Base-by-base conservation (phyloP, 1,140 invertebrate species). In the Rhynchophorus ferrugineus region DNA sequence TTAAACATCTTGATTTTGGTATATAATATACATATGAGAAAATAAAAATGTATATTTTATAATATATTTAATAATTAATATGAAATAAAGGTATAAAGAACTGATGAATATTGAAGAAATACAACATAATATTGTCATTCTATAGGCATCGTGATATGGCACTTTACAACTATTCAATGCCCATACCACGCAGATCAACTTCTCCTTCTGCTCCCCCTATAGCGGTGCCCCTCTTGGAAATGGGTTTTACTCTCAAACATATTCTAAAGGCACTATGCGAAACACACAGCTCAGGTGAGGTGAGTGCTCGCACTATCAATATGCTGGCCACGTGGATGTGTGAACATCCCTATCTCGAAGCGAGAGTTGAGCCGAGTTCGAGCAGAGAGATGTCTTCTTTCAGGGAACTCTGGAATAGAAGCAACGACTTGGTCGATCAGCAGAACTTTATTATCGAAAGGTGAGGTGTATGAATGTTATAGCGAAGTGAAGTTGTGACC, bases 271-370 rank as follows among this genome's bases (percentile, higher is more conserved):
- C 81, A 3, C 70, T 82, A 29, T 56, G 64, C 43, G 77, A 78
- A 39, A 77, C 75, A 49, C 76, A 73, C 49, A 69, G 72, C 44
- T 71, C 71, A 35, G 75, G 74, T 8, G 78, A 81, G 54, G 64
- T 80, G 5, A 73, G 73, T 39, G 75, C 75, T 3, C 70, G 75
- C 20, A 71, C 71, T 17, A 74, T 82, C 8, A 81, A 80, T 63
- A 73, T 73, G 55, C 63, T 83, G 22, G 80, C 78, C n/a, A 79
- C 74, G 1, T 83, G 81, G 81, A 82, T 83, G 80, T 63, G 82
- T 18, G 80, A 83, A 58, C 76, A 83, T 65, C 79, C 80, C 0
- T 70, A 66, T 21, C 69, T 75, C 45, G 73, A 72, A 17, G 29
- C 56, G 3, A 56, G 56, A 17, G 57, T 55, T 35, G 61, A 61